A percentile compares a stretch with the other conserved stretches of the same genome.
Evolutionary conservation across 2,113 vertebrate species (phyloP).

Genomic region (Urocolius indicus): DNA sequence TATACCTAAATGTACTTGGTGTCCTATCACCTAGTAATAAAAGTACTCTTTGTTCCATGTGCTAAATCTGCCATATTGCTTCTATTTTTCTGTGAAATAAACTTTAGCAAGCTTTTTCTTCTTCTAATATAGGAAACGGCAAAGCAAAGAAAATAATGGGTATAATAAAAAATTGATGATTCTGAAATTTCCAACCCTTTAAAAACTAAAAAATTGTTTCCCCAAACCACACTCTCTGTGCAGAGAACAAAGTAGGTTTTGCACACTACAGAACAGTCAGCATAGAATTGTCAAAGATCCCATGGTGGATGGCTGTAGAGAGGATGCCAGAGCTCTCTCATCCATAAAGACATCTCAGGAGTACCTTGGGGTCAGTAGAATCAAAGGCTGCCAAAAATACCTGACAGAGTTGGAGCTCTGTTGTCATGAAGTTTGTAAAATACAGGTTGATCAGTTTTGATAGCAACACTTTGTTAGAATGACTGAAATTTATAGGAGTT

Average conservation of each 20-base stretch:
- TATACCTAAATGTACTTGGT: neutral
- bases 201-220: neutral
- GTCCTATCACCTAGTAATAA: neutral
- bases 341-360: neutral
- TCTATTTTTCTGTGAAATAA: neutral
- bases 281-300: neutral
- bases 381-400: neutral
- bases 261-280: neutral
- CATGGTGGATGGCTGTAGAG: neutral
- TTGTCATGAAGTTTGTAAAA: neutral
- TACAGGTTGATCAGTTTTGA: neutral
- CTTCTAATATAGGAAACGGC: neutral
- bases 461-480: neutral
- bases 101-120: neutral
- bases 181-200: neutral
- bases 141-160: neutral
- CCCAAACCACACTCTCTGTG: neutral
- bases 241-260: neutral
- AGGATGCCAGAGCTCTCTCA: neutral
- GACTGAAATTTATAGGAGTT: neutral
- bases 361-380: neutral
- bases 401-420: neutral
- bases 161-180: neutral
- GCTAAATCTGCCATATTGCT: neutral
- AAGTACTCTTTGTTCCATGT: neutral